Conservation (phyloP, 2,113 vertebrate genomes). For the Apeltes quadracus region DNA sequence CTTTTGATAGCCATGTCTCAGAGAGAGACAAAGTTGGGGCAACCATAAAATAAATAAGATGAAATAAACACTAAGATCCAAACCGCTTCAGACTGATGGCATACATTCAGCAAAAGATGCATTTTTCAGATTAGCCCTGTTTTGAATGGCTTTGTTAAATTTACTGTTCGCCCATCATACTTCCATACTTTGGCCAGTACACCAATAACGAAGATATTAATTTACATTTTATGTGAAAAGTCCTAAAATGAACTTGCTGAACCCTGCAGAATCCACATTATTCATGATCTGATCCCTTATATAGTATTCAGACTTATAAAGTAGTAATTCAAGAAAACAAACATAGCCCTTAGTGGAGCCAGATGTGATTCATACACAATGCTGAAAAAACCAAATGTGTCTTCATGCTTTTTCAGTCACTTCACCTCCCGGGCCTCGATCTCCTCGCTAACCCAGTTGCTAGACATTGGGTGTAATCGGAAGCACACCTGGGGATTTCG, state of each 20-base stretch:
- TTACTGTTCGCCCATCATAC: not conserved
- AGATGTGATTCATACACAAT: not conserved
- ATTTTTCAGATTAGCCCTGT: not conserved
- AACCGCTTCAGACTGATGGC: no score
- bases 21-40: not conserved
- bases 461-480: slow-evolving; percentile 52
- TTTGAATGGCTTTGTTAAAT: no score
- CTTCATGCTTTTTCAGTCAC: not conserved
- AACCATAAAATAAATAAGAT: not conserved
- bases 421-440: not conserved
- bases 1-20: not conserved
- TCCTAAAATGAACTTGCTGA: not conserved
- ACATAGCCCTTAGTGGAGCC: not conserved
- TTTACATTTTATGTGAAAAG: not conserved
- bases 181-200: not conserved
- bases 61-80: not conserved
- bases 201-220: not conserved
- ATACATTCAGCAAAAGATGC: no score
- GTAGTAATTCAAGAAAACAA: not conserved
- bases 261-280: slow-evolving; percentile 13
- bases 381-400: not conserved
- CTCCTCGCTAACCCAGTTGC: slow-evolving; percentile 47
- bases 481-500: slow-evolving; percentile 52
- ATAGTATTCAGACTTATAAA: not conserved
- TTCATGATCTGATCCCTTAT: not conserved